A percentile compares a stretch with the other conserved stretches of the same genome.
phyloP scores from a whole-genome alignment of 92 coral and sea anemone genomes.

The Scolanthus callimorphus region DNA sequence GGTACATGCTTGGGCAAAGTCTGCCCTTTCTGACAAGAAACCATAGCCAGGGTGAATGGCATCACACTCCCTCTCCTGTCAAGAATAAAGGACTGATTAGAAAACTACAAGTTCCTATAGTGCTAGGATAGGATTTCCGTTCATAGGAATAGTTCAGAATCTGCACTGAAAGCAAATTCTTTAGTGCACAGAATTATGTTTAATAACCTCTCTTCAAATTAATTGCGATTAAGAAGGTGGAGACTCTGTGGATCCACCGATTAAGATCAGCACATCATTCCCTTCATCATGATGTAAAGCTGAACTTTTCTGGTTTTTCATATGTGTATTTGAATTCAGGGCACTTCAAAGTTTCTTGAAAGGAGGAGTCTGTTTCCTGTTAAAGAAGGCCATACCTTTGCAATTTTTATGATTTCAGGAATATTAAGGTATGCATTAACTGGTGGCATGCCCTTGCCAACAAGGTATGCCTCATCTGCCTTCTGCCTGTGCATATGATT shows the following conservation, averaged over 20 bases:
- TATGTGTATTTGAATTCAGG: no score
- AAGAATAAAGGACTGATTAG: neutral
- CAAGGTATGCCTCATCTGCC: conserved; percentile 96
- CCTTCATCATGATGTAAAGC: no score
- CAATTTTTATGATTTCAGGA: conserved; percentile 92
- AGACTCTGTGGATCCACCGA: no score
- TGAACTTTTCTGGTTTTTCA: no score
- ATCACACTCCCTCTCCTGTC: conserved; percentile 87
- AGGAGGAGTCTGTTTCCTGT: no score
- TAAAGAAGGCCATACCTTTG: no score
- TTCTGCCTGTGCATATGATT: conserved; percentile 99
- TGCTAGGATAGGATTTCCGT: neutral
- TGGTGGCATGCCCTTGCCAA: conserved; percentile 97
- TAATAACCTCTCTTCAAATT: no score
- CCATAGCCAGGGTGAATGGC: conserved; percentile 99
- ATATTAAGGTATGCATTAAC: conserved; percentile 95
- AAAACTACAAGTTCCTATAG: neutral
- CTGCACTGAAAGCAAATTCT: no score
- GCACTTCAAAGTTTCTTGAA: no score
- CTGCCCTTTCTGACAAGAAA: conserved; percentile 93
- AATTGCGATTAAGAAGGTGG: no score
- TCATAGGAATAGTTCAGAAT: neutral
- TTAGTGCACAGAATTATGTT: no score
- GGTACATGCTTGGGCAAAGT: conserved; percentile 92
- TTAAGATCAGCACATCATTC: no score